These are phyloP conservation scores for Coenonympha arcania DNA, from an alignment of 2,888 invertebrate genomes.

Conservation along the genomic window DNA sequence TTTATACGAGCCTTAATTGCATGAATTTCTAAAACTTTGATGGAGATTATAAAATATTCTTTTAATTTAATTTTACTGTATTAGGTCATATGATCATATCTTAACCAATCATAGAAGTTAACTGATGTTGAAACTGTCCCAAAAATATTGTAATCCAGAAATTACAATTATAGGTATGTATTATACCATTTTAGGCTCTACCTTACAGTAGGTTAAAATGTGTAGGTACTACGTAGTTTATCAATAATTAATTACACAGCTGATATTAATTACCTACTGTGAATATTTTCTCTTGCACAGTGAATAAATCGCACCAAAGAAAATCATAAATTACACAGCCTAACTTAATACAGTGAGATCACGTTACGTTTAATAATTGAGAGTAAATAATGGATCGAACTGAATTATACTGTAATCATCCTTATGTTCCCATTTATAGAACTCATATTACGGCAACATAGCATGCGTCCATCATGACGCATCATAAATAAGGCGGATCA, in stretches of 20 bases:
- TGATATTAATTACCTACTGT: too few relatives aligned
- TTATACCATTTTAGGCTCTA: too few relatives aligned
- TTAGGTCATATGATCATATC: too few relatives aligned
- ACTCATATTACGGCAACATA: constrained; percentile 2
- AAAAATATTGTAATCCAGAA: too few relatives aligned
- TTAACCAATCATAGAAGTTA: too few relatives aligned
- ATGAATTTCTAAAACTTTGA: neutral
- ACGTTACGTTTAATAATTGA: constrained; percentile 3
- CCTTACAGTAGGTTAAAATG: too few relatives aligned
- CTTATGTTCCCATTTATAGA: neutral
- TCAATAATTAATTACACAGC: too few relatives aligned
- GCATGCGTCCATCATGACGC: neutral
- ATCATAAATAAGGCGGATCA: constrained; percentile 15
- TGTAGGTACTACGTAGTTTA: too few relatives aligned
- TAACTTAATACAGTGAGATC: neutral
- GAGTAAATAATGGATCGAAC: neutral
- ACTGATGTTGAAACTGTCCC: too few relatives aligned
- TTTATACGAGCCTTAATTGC: neutral
- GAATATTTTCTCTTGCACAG: neutral
- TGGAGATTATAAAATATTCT: neutral
- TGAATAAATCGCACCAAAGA: neutral
- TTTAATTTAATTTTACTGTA: too few relatives aligned
- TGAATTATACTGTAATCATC: neutral
- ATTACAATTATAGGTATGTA: too few relatives aligned
- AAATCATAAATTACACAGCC: constrained; percentile 3